Evolutionary conservation across 2,797 vertebrate genomes (phyloP).

Genomic region (Labroides dimidiatus): DNA sequence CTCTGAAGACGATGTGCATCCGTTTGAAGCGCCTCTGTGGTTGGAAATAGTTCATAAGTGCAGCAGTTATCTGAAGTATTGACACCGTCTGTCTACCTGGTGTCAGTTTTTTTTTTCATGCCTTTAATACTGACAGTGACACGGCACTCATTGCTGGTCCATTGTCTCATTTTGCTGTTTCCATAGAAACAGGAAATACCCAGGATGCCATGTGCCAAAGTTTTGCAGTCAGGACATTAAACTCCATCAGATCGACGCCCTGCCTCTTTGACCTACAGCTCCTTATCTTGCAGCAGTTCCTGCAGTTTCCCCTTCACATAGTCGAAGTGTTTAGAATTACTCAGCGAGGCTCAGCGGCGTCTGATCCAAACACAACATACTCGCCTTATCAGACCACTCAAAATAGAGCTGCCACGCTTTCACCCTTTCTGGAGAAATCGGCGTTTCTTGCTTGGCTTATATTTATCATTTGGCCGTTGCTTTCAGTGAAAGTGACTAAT

Average conservation of each 20-base stretch:
- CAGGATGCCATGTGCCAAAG: slow-evolving; percentile 12
- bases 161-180: not conserved
- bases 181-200: slow-evolving; percentile 24
- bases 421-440: slow-evolving; percentile 21
- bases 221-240: not conserved
- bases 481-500: not conserved
- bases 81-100: too few relatives aligned
- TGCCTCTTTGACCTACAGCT: slow-evolving; percentile 45
- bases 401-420: slow-evolving; percentile 58
- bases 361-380: slow-evolving; percentile 36
- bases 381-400: slow-evolving; percentile 66
- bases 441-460: slow-evolving; percentile 12
- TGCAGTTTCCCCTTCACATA: slow-evolving; percentile 59
- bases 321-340: slow-evolving; percentile 59
- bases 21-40: too few relatives aligned
- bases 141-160: not conserved
- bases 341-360: slow-evolving; percentile 6
- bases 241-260: slow-evolving; percentile 8
- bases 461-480: not conserved
- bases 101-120: too few relatives aligned
- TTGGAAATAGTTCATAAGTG: too few relatives aligned
- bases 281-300: slow-evolving; percentile 67
- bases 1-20: too few relatives aligned
- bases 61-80: too few relatives aligned
- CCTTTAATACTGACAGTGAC: not conserved